These are phyloP conservation scores for Cryptoprocta ferox DNA, from an alignment of 2,797 vertebrate species.

Conservation along the genomic window DNA sequence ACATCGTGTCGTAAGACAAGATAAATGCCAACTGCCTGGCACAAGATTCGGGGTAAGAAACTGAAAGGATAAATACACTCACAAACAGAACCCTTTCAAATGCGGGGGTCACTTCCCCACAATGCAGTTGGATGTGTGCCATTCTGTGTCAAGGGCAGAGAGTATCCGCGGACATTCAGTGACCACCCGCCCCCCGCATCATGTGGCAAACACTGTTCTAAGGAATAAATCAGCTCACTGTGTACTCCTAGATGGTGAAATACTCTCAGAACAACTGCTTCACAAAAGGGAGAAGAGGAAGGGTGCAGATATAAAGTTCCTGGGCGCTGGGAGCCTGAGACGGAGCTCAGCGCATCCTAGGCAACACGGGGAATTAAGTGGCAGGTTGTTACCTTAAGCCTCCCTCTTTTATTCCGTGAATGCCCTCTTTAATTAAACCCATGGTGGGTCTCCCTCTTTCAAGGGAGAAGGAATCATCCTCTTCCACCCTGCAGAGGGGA, in stretches of 20 bases:
- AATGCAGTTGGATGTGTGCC: not conserved
- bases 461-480: slow-evolving; percentile 59
- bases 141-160: not conserved
- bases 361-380: not conserved
- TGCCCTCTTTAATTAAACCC: slow-evolving; percentile 57
- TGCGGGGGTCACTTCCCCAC: not conserved
- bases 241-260: not conserved
- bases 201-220: not conserved
- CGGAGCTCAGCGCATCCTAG: rapidly evolving
- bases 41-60: not conserved
- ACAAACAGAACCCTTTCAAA: not conserved
- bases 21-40: not conserved
- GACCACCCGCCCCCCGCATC: not conserved
- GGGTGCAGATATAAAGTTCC: not conserved
- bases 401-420: rapidly evolving
- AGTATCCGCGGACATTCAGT: not conserved
- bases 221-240: not conserved
- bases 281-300: not conserved
- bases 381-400: not conserved
- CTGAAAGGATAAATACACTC: not conserved
- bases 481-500: slow-evolving; percentile 77
- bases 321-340: not conserved
- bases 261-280: not conserved
- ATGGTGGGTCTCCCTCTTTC: not conserved
- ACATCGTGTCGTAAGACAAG: not conserved